Base-by-base conservation (phyloP, 2,888 invertebrate genomes). In the Microctonus aethiopoides region DNA sequence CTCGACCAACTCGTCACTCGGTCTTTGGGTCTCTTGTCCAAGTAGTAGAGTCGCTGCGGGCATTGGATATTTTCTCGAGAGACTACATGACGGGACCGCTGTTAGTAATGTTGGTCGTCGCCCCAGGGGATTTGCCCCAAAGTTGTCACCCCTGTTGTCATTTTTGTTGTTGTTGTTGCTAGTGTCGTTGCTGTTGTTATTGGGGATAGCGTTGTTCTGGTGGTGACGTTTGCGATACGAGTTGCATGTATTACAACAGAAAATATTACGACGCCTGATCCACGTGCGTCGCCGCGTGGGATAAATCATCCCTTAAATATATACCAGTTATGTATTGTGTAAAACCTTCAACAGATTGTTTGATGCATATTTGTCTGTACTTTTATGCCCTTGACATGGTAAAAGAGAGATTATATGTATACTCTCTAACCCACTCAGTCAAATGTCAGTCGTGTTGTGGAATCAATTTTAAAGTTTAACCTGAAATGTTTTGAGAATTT, bases 171-270 rank as follows among this genome's bases (percentile, higher is more conserved):
- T 46, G 7, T 46, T 29, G 24, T 56, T 56, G 26, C 11, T 56
- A 13, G 11, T 57, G 29, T 32, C 32, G 10, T 20, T 54, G 24
- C 46, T 46, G 6, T 41, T 41, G n/a, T 41, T 41, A n/a, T 64
- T 56, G 52, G 34, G 39, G 36, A 39, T 52, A 9, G 60, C 16
- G 51, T 22, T 60, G 34, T 29, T 5, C n/a, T 46, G 16, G 16
- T 16, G 16, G 46, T 16, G 46, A 20, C 6, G 41, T n/a, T 22
- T 22, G 20, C 26, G 24, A 29, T 72, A 72, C 3, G 77, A 79
- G 64, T 82, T 82, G 74, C 82, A 82, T 2, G 74, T 70, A 54
- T 24, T 24, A 4, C 81, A 79, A 51, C 82, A 83, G 2, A 76
- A 70, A n/a, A 72, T 65, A 6, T 76, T 69, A 60, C 70, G 72